Percentiles rank a stretch among this genome's conserved stretches.
These are phyloP conservation scores for Teleogryllus oceanicus DNA, from an alignment of 2,888 invertebrate species.

Conservation along the genomic window DNA sequence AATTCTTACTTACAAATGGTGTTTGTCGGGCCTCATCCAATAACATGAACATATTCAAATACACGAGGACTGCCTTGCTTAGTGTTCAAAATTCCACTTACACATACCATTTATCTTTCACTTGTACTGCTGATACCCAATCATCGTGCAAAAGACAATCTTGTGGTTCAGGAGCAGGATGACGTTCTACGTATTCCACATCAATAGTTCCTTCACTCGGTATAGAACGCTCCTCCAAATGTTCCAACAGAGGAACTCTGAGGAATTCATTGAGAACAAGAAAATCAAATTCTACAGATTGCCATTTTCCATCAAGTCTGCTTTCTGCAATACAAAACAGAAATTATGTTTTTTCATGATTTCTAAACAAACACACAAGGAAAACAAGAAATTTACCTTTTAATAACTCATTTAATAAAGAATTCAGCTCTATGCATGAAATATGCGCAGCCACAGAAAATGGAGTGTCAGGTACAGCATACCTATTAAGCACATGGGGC, in stretches of 20 bases:
- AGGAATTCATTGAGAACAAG: slow-evolving; percentile 80
- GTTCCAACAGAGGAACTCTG: slow-evolving; percentile 65
- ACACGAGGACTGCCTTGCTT: neutral
- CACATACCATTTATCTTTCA: slow-evolving; percentile 62
- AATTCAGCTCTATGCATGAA: slow-evolving; percentile 66
- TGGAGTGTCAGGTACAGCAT: slow-evolving; percentile 81
- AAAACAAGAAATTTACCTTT: slow-evolving; percentile 50
- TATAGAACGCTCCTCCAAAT: slow-evolving; percentile 69
- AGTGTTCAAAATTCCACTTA: neutral
- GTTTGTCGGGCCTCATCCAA: too few species aligned
- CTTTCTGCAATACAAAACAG: slow-evolving; percentile 36
- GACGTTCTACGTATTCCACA: slow-evolving; percentile 86
- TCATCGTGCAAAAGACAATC: slow-evolving; percentile 93
- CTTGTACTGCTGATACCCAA: slow-evolving; percentile 90
- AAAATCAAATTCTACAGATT: slow-evolving; percentile 77
- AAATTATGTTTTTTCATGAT: neutral
- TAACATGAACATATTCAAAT: too few species aligned
- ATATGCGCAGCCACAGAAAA: slow-evolving; percentile 76
- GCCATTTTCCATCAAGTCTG: slow-evolving; percentile 33
- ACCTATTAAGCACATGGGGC: slow-evolving; percentile 53
- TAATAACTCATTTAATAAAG: slow-evolving; percentile 73
- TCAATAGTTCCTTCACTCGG: slow-evolving; percentile 82
- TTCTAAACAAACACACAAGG: neutral
- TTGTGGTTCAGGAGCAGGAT: slow-evolving; percentile 87
- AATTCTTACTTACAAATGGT: too few species aligned